Evolutionary conservation across 2,797 vertebrate genomes (phyloP), one percentile per base, ranked within the genome.

Genomic region (Poecile montanus): DNA sequence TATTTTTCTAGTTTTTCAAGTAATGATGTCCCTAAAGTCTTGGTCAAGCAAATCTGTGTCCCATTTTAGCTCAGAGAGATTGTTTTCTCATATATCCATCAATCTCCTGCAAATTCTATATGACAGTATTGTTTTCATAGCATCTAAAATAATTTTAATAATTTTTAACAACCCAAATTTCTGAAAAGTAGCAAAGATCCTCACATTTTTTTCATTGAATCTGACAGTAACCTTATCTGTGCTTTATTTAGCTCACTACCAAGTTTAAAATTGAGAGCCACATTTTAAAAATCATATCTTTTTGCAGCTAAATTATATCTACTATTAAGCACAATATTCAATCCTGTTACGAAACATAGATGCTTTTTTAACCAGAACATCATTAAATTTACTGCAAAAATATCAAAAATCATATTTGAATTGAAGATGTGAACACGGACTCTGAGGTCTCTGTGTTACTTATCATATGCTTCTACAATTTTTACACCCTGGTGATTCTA

Each of bases 1-100:
- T 71, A 29, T 89, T 83, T 91, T 89, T 60, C 44, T 60, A 74
- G 15, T 62, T 94, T 94, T 91, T 91, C 4, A 83, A 84, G 36
- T 34, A 80, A 42, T 45, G 8, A 14, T 72, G 38, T 61, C 26
- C 36, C 65, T 56, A 14, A 89, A 87, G 47, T 40, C 62, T 58
- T 80, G 67, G 26, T 74, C 83, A 82, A 70, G 40, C 44, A 86
- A 89, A 58, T 44, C 11, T 53, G 5, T 3, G 7, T 83, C 45
- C 36, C 26, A 36, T 60, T 92, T 82, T 73, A 74, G 13, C 29
- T 65, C 50, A 38, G 44, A 65, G 40, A 57, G 15, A n/a, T 83
- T 60, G 20, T 85, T 87, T 91, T 74, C 54, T 85, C 34, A 18
- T 89, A 44, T 57, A 29, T 63, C 23, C 45, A 50, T 81, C 26